Conservation (phyloP, 2,113 vertebrate genomes). For the Myrmecobius fasciatus region DNA sequence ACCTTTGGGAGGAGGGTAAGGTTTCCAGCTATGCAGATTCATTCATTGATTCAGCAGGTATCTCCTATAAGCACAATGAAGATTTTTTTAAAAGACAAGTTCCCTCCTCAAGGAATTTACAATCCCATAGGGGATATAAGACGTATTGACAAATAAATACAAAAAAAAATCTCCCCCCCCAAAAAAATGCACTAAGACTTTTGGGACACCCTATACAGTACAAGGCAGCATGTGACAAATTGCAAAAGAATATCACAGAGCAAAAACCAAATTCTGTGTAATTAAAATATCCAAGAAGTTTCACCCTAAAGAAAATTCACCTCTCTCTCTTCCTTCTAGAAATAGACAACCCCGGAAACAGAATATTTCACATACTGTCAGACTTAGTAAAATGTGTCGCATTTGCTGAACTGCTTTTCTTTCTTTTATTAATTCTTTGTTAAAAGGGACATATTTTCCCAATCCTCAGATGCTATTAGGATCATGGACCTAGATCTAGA, state of each 20-base stretch:
- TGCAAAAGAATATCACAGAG: neutral
- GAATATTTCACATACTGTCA: neutral
- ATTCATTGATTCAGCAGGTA: neutral
- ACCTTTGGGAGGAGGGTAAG: neutral
- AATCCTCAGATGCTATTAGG: neutral
- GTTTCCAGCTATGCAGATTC: neutral
- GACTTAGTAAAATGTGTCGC: neutral
- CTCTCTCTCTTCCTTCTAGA: neutral
- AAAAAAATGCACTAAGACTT: too few relatives aligned
- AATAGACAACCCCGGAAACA: neutral
- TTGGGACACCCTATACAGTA: neutral
- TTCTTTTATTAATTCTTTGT: neutral
- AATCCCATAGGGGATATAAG: neutral
- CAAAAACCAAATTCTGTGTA: neutral
- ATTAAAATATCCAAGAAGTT: neutral
- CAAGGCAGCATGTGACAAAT: neutral
- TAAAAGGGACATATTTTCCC: neutral
- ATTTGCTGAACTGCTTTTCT: neutral
- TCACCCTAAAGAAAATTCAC: neutral
- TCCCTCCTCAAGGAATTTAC: neutral
- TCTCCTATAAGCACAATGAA: fast-evolving
- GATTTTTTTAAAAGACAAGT: neutral
- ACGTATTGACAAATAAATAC: neutral
- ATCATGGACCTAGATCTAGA: neutral
- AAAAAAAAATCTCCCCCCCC: too few relatives aligned